Percentiles rank a stretch among this genome's conserved stretches.
These are phyloP conservation scores for Anthopleura sola DNA, from an alignment of 64 coral and sea anemone genomes.

Conservation along the genomic window DNA sequence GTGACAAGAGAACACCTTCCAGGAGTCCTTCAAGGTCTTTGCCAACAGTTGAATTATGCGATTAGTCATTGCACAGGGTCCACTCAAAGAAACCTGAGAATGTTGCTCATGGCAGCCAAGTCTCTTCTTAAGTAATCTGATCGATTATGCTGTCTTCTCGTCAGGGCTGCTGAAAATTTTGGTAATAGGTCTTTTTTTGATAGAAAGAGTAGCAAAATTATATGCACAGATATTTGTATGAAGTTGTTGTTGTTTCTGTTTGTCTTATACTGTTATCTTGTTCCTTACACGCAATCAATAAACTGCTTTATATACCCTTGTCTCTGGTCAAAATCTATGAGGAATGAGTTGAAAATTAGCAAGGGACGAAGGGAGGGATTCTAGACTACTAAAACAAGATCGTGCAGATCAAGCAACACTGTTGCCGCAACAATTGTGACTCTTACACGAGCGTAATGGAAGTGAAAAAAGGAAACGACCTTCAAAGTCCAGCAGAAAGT, in stretches of 20 bases:
- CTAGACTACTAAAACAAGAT: too few species aligned
- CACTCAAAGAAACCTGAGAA: slow-evolving; percentile 50
- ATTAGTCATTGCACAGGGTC: slow-evolving; percentile 25
- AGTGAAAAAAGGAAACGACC: too few species aligned
- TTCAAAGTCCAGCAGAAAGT: too few species aligned
- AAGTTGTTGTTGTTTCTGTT: not conserved
- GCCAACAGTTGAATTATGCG: slow-evolving; percentile 62
- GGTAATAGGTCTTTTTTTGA: too few species aligned
- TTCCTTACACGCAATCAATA: not conserved
- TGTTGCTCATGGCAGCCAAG: slow-evolving; percentile 76
- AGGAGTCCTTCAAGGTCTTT: slow-evolving; percentile 55
- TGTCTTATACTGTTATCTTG: not conserved
- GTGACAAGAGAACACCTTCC: slow-evolving; percentile 86
- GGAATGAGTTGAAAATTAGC: too few species aligned
- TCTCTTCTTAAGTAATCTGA: slow-evolving; percentile 61
- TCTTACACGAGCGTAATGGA: too few species aligned
- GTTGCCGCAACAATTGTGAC: too few species aligned
- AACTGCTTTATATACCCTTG: not conserved
- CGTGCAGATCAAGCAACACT: too few species aligned
- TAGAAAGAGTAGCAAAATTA: not conserved
- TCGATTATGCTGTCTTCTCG: not conserved
- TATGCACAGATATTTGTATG: not conserved
- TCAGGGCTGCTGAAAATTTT: too few species aligned
- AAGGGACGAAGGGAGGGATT: too few species aligned
- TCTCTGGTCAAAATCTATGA: too few species aligned